Conservation (phyloP, 2,888 invertebrate species). For the Lamellibrachia columna region DNA sequence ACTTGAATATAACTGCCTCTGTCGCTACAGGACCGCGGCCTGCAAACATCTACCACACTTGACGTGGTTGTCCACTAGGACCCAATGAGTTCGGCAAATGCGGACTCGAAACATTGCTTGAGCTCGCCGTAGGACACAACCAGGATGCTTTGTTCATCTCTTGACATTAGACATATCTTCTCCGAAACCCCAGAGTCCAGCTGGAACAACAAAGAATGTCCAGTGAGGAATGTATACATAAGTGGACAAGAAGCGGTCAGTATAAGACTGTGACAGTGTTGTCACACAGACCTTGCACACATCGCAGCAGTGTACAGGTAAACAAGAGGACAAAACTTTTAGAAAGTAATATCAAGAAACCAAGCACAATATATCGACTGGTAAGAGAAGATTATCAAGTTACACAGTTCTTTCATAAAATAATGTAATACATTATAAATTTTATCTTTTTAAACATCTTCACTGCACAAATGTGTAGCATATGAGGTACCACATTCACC, state of each 20-base stretch:
- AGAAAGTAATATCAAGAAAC: too few relatives aligned
- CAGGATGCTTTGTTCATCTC: slow-evolving; percentile 95
- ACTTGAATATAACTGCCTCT: slow-evolving; percentile 4
- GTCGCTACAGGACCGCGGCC: background rate
- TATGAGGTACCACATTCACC: background rate
- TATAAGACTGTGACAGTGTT: too few relatives aligned
- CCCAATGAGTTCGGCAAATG: slow-evolving; percentile 80
- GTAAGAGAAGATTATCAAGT: too few relatives aligned
- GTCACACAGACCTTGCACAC: too few relatives aligned
- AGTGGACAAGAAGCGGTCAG: too few relatives aligned
- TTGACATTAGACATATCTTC: slow-evolving; percentile 90
- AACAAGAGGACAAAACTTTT: too few relatives aligned
- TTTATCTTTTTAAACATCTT: too few relatives aligned
- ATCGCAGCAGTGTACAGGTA: too few relatives aligned
- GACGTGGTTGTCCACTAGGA: background rate
- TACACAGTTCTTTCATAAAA: too few relatives aligned
- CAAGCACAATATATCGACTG: too few relatives aligned
- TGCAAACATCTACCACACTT: background rate
- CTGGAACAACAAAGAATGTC: slow-evolving; percentile 49
- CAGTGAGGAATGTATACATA: background rate
- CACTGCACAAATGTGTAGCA: background rate
- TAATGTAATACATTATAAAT: too few relatives aligned
- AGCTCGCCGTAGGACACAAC: slow-evolving; percentile 95
- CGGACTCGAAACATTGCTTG: slow-evolving; percentile 92
- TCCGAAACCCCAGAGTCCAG: slow-evolving; percentile 68